Evolutionary conservation across 2,888 invertebrate species (phyloP).

Genomic region (Lycophotia porphyrea): DNA sequence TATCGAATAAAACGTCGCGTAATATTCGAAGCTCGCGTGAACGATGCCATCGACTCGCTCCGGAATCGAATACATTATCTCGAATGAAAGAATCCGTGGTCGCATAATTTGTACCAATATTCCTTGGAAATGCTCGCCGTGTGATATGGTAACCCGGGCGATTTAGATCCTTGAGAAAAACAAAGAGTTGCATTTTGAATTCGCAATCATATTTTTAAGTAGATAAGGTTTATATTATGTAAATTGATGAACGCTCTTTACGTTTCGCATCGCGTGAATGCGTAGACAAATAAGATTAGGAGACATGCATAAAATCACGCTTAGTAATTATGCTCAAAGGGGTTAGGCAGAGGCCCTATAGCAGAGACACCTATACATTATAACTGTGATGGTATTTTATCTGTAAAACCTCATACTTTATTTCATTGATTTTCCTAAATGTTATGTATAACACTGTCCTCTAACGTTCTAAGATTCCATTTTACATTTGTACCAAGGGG

Average conservation of each 20-base stretch:
- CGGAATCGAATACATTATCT: conserved; percentile 87
- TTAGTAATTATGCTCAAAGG: background rate
- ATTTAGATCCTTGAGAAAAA: conserved; percentile 63
- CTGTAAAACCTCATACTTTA: background rate
- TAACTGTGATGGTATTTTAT: background rate
- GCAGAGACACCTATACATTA: background rate
- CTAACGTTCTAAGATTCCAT: background rate
- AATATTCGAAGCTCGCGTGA: conserved; percentile 86
- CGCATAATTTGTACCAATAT: conserved; percentile 86
- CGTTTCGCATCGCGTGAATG: background rate
- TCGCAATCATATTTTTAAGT: conserved; percentile 32
- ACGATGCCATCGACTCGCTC: conserved; percentile 85
- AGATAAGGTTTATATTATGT: conserved; percentile 24
- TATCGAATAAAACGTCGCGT: conserved; percentile 71
- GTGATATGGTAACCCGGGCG: conserved; percentile 66
- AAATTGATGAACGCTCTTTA: background rate
- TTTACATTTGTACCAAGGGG: accelerated
- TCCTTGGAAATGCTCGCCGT: conserved; percentile 64
- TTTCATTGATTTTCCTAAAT: background rate
- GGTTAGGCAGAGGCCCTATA: background rate
- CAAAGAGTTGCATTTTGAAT: conserved; percentile 55
- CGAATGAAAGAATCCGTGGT: conserved; percentile 78
- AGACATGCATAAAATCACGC: background rate
- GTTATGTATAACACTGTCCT: background rate
- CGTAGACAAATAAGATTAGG: background rate